These are phyloP conservation scores for Nebria brevicollis DNA, from an alignment of 2,888 invertebrate species.

Conservation along the genomic window DNA sequence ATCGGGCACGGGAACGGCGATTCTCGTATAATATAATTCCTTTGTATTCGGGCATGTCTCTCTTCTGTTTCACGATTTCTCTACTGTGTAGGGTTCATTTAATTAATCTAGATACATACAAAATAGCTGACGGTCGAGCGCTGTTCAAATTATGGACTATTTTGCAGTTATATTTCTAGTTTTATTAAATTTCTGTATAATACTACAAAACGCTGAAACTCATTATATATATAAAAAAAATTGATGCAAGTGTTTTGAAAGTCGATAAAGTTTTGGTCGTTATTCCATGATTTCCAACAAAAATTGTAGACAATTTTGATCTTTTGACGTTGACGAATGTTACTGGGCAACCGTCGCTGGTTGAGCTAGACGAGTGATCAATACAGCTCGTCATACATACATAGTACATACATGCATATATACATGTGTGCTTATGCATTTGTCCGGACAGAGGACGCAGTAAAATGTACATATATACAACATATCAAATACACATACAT, in stretches of 20 bases:
- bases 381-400: slow-evolving; percentile 1
- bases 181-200: not conserved
- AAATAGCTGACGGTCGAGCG: not conserved
- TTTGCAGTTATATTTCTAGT: not conserved
- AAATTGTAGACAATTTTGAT: not conserved
- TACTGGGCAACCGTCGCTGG: not conserved
- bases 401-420: not conserved
- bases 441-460: not conserved
- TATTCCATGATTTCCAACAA: not conserved
- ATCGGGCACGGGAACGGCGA: not conserved
- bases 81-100: not conserved
- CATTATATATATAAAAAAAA: no score
- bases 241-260: no score
- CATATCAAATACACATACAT: not conserved
- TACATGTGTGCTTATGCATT: not conserved
- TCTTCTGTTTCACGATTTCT: not conserved
- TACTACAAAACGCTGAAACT: no score
- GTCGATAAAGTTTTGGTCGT: no score
- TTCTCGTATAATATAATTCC: slow-evolving; percentile 7
- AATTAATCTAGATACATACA: not conserved
- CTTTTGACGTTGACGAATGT: not conserved
- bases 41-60: slow-evolving; percentile 12
- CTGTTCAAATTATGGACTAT: not conserved
- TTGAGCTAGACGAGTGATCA: not conserved
- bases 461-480: no score